phyloP scores from a whole-genome alignment of 2,797 vertebrate species.

The Tragelaphus oryx region DNA sequence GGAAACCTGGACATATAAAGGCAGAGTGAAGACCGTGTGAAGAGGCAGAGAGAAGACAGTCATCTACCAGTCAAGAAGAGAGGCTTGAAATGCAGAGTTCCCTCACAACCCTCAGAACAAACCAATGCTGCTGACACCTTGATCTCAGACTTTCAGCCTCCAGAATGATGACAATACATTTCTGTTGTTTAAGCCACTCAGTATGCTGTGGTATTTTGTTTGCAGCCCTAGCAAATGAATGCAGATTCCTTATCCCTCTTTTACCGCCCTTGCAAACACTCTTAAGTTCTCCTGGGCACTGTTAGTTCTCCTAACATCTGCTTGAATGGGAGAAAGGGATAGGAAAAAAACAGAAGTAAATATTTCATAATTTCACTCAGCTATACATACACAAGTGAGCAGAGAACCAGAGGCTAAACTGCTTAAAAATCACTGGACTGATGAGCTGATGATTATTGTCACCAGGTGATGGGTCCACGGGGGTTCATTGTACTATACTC shows the following conservation, averaged over 20 bases:
- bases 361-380: background rate
- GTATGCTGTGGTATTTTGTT: background rate
- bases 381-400: background rate
- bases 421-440: background rate
- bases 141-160: background rate
- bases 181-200: background rate
- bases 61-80: background rate
- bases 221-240: background rate
- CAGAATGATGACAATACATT: background rate
- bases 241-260: background rate
- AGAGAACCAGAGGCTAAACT: background rate
- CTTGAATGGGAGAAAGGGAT: background rate
- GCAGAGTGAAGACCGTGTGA: background rate
- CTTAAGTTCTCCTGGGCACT: background rate
- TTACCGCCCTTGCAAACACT: background rate
- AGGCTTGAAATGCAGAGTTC: too few species aligned
- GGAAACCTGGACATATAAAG: background rate
- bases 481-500: background rate
- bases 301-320: background rate
- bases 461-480: background rate
- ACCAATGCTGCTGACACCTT: background rate
- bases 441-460: background rate
- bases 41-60: background rate
- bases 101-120: background rate
- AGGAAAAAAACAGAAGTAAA: background rate